These are phyloP conservation scores for Carabus problematicus DNA, from an alignment of 2,888 invertebrate species.

Conservation along the genomic window DNA sequence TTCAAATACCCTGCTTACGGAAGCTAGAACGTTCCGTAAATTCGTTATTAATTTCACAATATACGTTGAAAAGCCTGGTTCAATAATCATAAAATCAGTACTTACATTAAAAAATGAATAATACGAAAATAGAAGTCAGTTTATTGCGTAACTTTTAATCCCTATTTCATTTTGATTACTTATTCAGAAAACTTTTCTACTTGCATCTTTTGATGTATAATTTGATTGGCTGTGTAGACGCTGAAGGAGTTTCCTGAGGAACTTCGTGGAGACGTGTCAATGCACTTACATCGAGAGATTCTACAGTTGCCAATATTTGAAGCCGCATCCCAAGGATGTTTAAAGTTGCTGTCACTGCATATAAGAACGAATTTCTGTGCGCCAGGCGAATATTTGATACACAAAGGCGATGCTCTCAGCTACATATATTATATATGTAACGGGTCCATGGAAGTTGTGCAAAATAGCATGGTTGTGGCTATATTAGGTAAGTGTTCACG, in stretches of 20 bases:
- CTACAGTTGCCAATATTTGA: constrained; percentile 94
- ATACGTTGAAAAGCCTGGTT: no score
- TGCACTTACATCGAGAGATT: constrained; percentile 95
- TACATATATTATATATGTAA: constrained; percentile 96
- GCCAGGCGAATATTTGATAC: constrained; percentile 93
- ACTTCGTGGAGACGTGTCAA: constrained; percentile 91
- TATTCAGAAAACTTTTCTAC: no score
- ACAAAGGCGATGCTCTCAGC: constrained; percentile 91
- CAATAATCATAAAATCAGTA: no score
- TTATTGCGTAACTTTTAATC: no score
- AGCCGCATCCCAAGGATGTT: constrained; percentile 91
- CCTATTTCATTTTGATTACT: no score
- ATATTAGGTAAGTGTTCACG: constrained; percentile 81
- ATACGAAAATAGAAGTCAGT: no score
- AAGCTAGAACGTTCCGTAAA: no score
- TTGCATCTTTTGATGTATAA: constrained; percentile 44
- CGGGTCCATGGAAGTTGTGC: constrained; percentile 97
- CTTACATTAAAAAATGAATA: no score
- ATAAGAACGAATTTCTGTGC: constrained; percentile 95
- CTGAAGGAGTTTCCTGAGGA: constrained; percentile 96
- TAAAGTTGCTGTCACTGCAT: constrained; percentile 90
- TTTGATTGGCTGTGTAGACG: constrained; percentile 67
- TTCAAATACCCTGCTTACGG: no score
- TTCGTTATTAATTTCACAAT: no score
- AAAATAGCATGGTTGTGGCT: constrained; percentile 95